A percentile compares a stretch with the other conserved stretches of the same genome.
Evolutionary conservation across 2,888 invertebrate species (phyloP).

Genomic region (Cosmopolites sordidus): DNA sequence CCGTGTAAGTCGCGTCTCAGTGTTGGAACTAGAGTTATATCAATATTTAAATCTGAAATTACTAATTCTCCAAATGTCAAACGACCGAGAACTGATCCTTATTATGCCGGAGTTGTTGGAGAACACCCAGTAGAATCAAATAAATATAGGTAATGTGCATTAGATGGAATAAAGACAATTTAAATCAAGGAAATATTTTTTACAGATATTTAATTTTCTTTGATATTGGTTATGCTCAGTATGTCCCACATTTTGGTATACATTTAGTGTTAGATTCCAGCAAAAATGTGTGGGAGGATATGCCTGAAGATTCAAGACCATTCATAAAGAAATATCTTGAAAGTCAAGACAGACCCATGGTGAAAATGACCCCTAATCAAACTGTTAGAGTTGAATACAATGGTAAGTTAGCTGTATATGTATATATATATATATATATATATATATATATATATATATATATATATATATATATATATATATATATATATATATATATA

Average conservation of each 20-base stretch:
- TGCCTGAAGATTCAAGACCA: constrained; percentile 72
- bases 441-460: too few species aligned
- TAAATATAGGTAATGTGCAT: constrained; percentile 61
- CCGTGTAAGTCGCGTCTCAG: constrained; percentile 64
- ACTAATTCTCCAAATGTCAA: constrained; percentile 35
- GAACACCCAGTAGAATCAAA: constrained; percentile 76
- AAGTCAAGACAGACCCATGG: constrained; percentile 81
- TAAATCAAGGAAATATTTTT: background rate
- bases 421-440: too few species aligned
- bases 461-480: too few species aligned
- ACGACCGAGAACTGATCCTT: constrained; percentile 49
- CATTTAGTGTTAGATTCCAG: constrained; percentile 67
- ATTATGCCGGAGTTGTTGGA: constrained; percentile 77
- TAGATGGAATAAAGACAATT: background rate
- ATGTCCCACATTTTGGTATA: constrained; percentile 67
- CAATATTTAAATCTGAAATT: constrained; percentile 65
- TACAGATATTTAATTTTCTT: constrained; percentile 83
- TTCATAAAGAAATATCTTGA: constrained; percentile 83
- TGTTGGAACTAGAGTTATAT: constrained; percentile 82
- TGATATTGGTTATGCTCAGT: constrained; percentile 90
- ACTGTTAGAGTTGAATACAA: constrained; percentile 83
- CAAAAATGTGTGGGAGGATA: constrained; percentile 81
- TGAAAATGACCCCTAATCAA: constrained; percentile 74
- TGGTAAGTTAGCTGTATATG: constrained; percentile 52
- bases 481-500: too few species aligned